Evolutionary conservation across 2,797 vertebrate species (phyloP), one percentile per base, ranked within the genome.

Genomic region (Semotilus atromaculatus): DNA sequence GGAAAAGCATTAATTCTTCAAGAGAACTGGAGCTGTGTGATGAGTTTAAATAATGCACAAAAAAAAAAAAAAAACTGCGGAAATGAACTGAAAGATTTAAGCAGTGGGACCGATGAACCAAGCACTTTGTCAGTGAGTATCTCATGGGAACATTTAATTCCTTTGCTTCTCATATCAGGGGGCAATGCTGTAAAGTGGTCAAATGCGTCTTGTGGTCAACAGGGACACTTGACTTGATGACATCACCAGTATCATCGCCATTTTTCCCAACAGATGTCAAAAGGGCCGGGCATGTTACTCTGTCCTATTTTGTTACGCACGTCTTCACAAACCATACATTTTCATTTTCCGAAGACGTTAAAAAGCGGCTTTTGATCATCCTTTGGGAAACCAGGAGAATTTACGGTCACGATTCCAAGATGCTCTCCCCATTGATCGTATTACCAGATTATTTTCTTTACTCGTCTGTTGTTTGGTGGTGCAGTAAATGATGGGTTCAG

Each of bases 221-320:
- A 87, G 58, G 9, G 82, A 87, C 80, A 19, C 74, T 85, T 82
- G 66, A 75, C 88, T 89, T 88, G 83, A 89, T 93, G 92, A 93
- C 90, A 91, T 93, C 90, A 93, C 88, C 79, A 90, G 90, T 90
- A 89, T 87, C 91, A 89, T 89, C 84, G 83, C 87, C 51, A 26
- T 76, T 55, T 53, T 77, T 38, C 82, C 73, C 64, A 60, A 45
- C 0, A 4, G 74, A 72, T 40, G 13, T 23, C 23, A 34, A 62
- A 45, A 77, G 5, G n/a, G 10, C 21, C 0, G 9, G 75, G 67
- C 34, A 66, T 85, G 87, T 89, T 91, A 86, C 85, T 88, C 86
- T n/a, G 16, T 85, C 83, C 83, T 90, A 85, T 89, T 89, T 90
- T 91, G 86, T 91, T 88, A 88, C 43, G 80, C 84, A 88, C 90